phyloP scores from a whole-genome alignment of 1,140 invertebrate species.

The Augochlora pura region DNA sequence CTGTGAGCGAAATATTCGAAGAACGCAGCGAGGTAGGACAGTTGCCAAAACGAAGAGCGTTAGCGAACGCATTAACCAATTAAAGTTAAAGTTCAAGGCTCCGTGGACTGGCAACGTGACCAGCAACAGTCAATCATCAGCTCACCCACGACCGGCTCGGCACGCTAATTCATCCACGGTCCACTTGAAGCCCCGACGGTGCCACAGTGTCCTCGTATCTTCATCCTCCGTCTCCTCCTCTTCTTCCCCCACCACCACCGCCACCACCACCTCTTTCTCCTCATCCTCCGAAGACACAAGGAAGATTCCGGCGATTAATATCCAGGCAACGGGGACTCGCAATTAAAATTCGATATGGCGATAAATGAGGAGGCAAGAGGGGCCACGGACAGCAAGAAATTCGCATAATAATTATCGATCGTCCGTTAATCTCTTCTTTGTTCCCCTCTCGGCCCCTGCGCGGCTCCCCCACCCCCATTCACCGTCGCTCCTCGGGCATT shows the following conservation, averaged over 20 bases:
- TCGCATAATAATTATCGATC: slow-evolving; percentile 71
- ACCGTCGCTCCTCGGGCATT: background rate
- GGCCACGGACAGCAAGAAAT: slow-evolving; percentile 48
- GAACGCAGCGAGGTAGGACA: too few relatives aligned
- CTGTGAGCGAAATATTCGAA: too few relatives aligned
- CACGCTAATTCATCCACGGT: background rate
- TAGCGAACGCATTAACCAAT: too few relatives aligned
- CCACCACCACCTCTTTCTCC: too few relatives aligned
- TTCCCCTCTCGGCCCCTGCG: slow-evolving; percentile 42
- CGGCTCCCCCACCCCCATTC: background rate
- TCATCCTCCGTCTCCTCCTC: too few relatives aligned
- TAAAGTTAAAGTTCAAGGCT: background rate
- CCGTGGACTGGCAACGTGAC: background rate
- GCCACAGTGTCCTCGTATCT: background rate
- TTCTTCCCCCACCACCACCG: too few relatives aligned
- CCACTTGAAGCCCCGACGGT: background rate
- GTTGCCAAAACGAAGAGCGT: too few relatives aligned
- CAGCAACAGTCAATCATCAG: background rate
- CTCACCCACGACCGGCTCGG: background rate
- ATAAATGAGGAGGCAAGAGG: slow-evolving; percentile 46
- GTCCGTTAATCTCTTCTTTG: slow-evolving; percentile 70
- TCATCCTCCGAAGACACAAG: background rate
- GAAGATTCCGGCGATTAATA: slow-evolving; percentile 16
- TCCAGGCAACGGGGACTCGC: slow-evolving; percentile 15
- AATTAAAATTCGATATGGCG: slow-evolving; percentile 43